A percentile compares a stretch with the other conserved stretches of the same genome.
These are phyloP conservation scores for Leptodactylus fallax DNA, from an alignment of 2,797 vertebrate species.

Conservation along the genomic window DNA sequence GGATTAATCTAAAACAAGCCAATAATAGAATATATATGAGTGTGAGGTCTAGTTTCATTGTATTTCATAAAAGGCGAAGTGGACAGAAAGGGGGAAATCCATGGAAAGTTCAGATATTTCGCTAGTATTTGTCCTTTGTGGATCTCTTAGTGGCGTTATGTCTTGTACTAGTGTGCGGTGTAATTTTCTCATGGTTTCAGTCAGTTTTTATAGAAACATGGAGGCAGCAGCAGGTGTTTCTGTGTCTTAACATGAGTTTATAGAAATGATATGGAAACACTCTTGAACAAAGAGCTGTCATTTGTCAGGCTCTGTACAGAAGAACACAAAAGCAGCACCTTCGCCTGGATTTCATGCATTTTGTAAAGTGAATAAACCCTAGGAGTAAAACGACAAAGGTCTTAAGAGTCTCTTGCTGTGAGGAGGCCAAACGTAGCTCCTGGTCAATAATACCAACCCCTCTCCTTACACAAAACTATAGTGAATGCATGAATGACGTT, in stretches of 20 bases:
- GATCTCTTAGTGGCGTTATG: neutral
- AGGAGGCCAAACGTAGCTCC: slow-evolving; percentile 56
- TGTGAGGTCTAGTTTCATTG: neutral
- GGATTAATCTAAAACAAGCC: neutral
- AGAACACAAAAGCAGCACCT: slow-evolving; percentile 42
- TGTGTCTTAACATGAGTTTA: slow-evolving; percentile 26
- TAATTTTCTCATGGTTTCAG: slow-evolving; percentile 18
- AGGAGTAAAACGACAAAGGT: slow-evolving; percentile 39
- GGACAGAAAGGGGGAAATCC: neutral
- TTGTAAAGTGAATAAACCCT: slow-evolving; percentile 37
- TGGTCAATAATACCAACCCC: slow-evolving; percentile 60
- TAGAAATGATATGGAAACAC: slow-evolving; percentile 19
- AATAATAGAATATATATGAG: neutral
- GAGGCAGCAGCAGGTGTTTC: slow-evolving; percentile 31
- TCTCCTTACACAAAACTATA: slow-evolving; percentile 54
- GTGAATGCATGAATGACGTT: slow-evolving; percentile 69
- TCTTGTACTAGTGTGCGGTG: neutral
- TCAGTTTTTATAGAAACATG: neutral
- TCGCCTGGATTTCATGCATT: slow-evolving; percentile 44
- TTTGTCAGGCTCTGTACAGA: slow-evolving; percentile 20
- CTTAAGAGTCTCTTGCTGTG: slow-evolving; percentile 45
- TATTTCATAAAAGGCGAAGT: neutral
- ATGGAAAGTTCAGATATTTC: neutral
- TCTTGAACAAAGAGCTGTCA: slow-evolving; percentile 36
- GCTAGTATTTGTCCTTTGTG: neutral